These are phyloP conservation scores for Oreocharis arfaki DNA, from an alignment of 2,113 vertebrate species.

Conservation along the genomic window DNA sequence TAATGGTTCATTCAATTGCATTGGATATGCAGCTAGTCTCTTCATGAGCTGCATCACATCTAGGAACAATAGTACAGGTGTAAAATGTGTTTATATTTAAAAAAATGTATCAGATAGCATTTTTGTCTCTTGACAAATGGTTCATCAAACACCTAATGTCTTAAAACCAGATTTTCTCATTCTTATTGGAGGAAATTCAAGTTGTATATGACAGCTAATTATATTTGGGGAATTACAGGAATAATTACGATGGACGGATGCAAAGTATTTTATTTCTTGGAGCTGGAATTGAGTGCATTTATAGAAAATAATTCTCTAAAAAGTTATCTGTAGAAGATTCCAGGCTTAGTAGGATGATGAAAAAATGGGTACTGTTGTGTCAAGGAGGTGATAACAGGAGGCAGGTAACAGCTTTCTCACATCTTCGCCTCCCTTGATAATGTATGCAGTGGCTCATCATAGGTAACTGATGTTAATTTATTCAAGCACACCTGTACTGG, in stretches of 20 bases:
- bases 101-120: neutral
- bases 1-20: neutral
- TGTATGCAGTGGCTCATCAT: slow-evolving; percentile 87
- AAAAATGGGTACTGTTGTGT: slow-evolving; percentile 65
- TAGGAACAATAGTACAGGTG: neutral
- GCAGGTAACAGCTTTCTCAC: slow-evolving; percentile 71
- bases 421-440: slow-evolving; percentile 85
- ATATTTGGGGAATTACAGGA: slow-evolving; percentile 28
- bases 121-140: neutral
- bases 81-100: neutral
- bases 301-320: slow-evolving; percentile 37
- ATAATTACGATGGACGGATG: slow-evolving; percentile 3
- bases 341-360: slow-evolving; percentile 28
- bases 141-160: neutral
- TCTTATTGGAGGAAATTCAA: neutral
- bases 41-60: neutral
- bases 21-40: neutral
- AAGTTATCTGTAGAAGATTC: slow-evolving; percentile 56
- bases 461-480: slow-evolving; percentile 86
- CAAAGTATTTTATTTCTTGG: slow-evolving; percentile 34
- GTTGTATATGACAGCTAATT: slow-evolving; percentile 29
- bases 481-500: slow-evolving; percentile 81
- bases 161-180: neutral
- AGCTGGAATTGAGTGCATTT: slow-evolving; percentile 1
- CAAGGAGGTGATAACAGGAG: slow-evolving; percentile 76